phyloP scores from a whole-genome alignment of 2,113 vertebrate genomes.

The Lathamus discolor region DNA sequence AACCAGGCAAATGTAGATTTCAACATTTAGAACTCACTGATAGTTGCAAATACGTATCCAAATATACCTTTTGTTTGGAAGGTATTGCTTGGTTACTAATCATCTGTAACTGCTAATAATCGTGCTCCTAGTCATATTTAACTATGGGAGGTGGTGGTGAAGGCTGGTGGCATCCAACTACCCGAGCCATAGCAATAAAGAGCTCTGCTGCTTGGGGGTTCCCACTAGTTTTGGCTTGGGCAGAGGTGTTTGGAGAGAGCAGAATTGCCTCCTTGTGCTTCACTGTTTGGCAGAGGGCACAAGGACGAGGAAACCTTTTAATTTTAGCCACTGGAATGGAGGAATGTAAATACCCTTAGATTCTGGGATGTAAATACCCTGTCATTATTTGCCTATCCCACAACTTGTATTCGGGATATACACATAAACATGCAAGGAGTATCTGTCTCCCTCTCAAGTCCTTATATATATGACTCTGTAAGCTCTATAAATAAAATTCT shows the following conservation, averaged over 20 bases:
- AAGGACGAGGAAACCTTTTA: not conserved
- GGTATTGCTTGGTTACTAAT: rapidly evolving
- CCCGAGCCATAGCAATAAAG: not conserved
- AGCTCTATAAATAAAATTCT: not conserved
- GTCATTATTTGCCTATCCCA: not conserved
- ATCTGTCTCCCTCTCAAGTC: not conserved
- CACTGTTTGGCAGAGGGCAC: not conserved
- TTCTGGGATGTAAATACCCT: not conserved
- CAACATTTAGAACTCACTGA: rapidly evolving
- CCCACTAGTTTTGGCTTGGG: not conserved
- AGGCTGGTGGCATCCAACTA: not conserved
- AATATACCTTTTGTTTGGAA: not conserved
- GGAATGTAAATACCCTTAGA: not conserved
- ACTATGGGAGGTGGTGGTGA: not conserved
- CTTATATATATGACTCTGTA: not conserved
- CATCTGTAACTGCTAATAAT: rapidly evolving
- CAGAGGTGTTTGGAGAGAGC: not conserved
- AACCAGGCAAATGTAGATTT: not conserved
- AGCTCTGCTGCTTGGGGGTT: not conserved
- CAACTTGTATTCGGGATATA: too few species aligned
- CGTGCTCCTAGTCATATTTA: rapidly evolving
- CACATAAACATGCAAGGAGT: rapidly evolving
- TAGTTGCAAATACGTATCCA: not conserved
- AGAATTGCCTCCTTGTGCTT: not conserved
- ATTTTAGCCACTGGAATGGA: not conserved